Percentiles rank a stretch among this genome's conserved stretches.
phyloP scores from a whole-genome alignment of 2,888 invertebrate genomes.

The Drosophila prostipennis region DNA sequence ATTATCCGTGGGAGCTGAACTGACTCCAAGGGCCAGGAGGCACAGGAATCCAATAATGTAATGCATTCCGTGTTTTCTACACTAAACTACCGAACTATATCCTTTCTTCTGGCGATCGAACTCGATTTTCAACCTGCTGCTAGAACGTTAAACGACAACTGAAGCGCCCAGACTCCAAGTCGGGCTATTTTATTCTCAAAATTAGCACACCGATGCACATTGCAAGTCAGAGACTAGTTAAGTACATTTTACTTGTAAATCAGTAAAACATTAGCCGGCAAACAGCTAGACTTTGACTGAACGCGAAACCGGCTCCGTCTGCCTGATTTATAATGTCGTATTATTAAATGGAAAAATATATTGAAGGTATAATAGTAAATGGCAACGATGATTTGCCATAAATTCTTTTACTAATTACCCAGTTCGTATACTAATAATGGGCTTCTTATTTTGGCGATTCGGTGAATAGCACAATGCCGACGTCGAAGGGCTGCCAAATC shows the following conservation, averaged over 20 bases:
- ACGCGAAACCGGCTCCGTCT: conserved; percentile 61
- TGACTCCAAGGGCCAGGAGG: conserved; percentile 44
- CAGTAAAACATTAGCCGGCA: conserved; percentile 31
- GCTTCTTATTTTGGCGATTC: conserved; percentile 12
- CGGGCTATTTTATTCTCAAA: conserved; percentile 65
- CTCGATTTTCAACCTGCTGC: conserved; percentile 13
- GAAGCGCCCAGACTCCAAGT: conserved; percentile 28
- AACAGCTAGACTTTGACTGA: conserved; percentile 55
- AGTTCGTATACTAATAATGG: conserved; percentile 24
- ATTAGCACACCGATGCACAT: conserved; percentile 41
- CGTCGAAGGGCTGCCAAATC: conserved; percentile 41
- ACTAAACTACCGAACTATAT: conserved; percentile 14
- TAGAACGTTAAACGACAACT: conserved; percentile 53
- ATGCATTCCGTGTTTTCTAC: conserved; percentile 39
- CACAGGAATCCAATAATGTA: conserved; percentile 41
- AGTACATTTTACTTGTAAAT: conserved; percentile 52
- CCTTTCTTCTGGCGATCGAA: conserved; percentile 5
- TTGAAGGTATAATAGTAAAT: conserved; percentile 18
- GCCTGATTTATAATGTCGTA: conserved; percentile 58
- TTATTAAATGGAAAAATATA: conserved; percentile 54
- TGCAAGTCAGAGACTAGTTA: conserved; percentile 33
- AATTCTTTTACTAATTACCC: conserved; percentile 48
- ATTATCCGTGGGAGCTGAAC: conserved; percentile 30
- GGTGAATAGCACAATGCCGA: not conserved
- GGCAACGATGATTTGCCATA: conserved; percentile 59